Percentiles rank a stretch among this genome's conserved stretches.
Evolutionary conservation across 2,797 vertebrate species (phyloP).

Genomic region (Cryptoprocta ferox): DNA sequence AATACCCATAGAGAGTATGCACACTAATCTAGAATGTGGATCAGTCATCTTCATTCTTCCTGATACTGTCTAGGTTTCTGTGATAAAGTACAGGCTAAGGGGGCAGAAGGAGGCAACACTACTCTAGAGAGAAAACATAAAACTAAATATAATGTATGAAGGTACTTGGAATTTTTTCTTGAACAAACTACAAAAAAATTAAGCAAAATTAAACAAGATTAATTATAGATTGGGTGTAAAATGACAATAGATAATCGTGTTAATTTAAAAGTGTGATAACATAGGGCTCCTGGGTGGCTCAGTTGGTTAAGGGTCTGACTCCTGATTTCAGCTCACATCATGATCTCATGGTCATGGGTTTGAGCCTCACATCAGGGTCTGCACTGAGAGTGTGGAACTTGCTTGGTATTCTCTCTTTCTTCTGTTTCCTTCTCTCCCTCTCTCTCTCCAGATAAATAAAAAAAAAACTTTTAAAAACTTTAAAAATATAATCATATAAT

Average conservation of each 20-base stretch:
- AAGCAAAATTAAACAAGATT: neutral
- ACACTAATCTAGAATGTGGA: neutral
- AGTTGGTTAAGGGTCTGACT: too few relatives aligned
- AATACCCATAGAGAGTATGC: neutral
- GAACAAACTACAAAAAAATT: neutral
- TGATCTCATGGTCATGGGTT: too few relatives aligned
- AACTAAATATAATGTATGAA: neutral
- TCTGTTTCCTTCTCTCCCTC: too few relatives aligned
- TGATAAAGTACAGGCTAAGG: neutral
- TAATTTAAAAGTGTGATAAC: neutral
- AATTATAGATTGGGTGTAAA: neutral
- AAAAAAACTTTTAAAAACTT: neutral
- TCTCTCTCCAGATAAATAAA: too few relatives aligned
- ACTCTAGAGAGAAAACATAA: neutral
- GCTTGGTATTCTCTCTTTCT: too few relatives aligned
- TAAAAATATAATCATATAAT: neutral
- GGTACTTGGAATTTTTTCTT: neutral
- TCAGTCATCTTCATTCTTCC: neutral
- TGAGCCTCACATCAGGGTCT: too few relatives aligned
- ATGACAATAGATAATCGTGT: neutral
- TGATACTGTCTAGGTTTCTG: neutral
- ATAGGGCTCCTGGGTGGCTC: neutral
- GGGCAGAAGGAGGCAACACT: neutral
- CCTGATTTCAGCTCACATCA: too few relatives aligned
- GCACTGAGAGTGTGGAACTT: too few relatives aligned